Evolutionary conservation across 1,140 invertebrate species (phyloP), one percentile per base, ranked within the genome.

Genomic region (Radopholus similis): DNA sequence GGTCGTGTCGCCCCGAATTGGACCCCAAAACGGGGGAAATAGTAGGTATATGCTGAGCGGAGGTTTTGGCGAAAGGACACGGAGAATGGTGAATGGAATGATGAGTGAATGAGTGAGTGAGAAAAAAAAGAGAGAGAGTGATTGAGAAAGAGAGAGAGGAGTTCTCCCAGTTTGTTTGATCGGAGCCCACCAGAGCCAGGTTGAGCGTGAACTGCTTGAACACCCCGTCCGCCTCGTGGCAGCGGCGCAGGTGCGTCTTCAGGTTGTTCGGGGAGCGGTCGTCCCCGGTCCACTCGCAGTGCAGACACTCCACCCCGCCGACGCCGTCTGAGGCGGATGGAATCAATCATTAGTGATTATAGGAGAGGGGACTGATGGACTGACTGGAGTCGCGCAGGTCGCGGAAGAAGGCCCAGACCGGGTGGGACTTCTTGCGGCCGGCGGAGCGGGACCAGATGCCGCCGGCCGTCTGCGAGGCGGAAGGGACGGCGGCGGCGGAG

Each of bases 231-330:
- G 38, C 44, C 1, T 80, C 71, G 64, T 77, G 75, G 55, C 65
- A 76, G 28, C 77, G 65, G 47, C 77, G 77, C 9, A 77, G 37
- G 62, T 77, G 75, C 32, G 75, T 78, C 35, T 75, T 64, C 37
- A 77, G 42, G 60, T 77, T 77, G 64, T 77, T 77, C 15, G 75
- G 75, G 53, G 70, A 74, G 13, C 76, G 38, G 55, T 77, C 75
- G 23, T 77, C 76, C 9, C 75, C 71, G 11, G 37, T 70, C 75
- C 75, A 77, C 2, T 47, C 23, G 44, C 75, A 77, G 54, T 77
- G 64, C 13, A 77, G 35, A 55, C 75, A 77, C 6, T 60, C 35
- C 5, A 77, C 75, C 3, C 72, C 67, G 6, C 72, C 67, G 9
- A 65, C 60, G 35, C 75, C 75, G 53, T 80, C 75, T 77, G 62